These are phyloP conservation scores for Ranitomeya variabilis DNA, from an alignment of 2,113 vertebrate genomes.

Conservation along the genomic window DNA sequence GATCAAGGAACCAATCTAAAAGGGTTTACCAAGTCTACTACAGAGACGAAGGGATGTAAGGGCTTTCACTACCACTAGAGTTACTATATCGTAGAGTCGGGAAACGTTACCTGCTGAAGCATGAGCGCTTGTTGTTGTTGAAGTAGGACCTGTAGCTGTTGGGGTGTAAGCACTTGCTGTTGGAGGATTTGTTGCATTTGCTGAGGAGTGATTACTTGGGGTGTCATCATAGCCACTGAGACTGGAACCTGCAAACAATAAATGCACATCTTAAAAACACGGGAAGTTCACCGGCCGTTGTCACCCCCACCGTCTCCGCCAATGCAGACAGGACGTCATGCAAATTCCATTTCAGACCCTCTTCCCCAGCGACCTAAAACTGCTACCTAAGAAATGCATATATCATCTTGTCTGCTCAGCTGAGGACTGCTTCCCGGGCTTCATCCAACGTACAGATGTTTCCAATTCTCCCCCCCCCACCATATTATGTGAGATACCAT, in stretches of 20 bases:
- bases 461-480: slow-evolving; percentile 75
- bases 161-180: slow-evolving; percentile 98
- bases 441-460: slow-evolving; percentile 80
- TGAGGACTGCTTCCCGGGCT: slow-evolving; percentile 64
- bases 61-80: neutral
- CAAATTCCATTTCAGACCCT: slow-evolving; percentile 16
- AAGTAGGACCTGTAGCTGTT: slow-evolving; percentile 98
- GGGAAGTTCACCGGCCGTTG: slow-evolving; percentile 5
- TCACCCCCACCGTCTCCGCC: neutral
- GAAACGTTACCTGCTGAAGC: slow-evolving; percentile 92
- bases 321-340: slow-evolving; percentile 18
- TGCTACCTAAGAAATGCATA: slow-evolving; percentile 66
- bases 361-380: slow-evolving; percentile 14
- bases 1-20: neutral
- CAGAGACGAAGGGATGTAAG: neutral
- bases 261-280: slow-evolving; percentile 52
- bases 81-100: neutral
- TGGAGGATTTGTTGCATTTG: slow-evolving; percentile 99
- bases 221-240: slow-evolving; percentile 99
- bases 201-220: slow-evolving; percentile 99
- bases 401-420: slow-evolving; percentile 38
- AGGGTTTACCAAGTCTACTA: neutral
- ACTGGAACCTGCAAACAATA: slow-evolving; percentile 85
- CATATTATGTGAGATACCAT: slow-evolving; percentile 81
- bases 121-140: slow-evolving; percentile 99